These are phyloP conservation scores for Aspidapion aeneum DNA, from an alignment of 2,888 invertebrate species.

Conservation along the genomic window DNA sequence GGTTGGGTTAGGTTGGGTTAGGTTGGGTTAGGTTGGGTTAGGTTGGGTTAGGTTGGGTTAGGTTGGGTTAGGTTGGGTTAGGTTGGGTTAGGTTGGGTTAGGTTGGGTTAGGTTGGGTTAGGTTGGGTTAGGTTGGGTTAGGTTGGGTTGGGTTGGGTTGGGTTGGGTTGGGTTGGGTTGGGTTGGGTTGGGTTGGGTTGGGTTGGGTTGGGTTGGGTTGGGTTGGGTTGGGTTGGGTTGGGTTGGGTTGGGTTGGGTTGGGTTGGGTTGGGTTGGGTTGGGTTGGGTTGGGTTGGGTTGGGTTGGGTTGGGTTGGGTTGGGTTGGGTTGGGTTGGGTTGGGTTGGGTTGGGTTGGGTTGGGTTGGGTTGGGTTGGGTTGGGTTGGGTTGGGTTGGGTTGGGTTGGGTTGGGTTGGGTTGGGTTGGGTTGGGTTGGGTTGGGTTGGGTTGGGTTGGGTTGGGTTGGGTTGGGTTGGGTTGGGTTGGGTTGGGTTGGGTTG, in stretches of 20 bases:
- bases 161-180: constrained; percentile 9
- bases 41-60: no score
- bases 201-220: not conserved
- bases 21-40: no score
- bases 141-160: not conserved
- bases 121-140: constrained; percentile 2
- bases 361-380: constrained; percentile 15
- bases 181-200: constrained; percentile 9
- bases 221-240: constrained; percentile 9
- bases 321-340: constrained; percentile 13
- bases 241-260: constrained; percentile 14
- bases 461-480: constrained; percentile 16
- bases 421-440: constrained; percentile 12
- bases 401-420: constrained; percentile 16
- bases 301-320: constrained; percentile 13
- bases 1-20: no score
- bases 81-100: constrained; percentile 7
- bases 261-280: constrained; percentile 14
- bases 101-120: constrained; percentile 10
- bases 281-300: constrained; percentile 13
- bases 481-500: constrained; percentile 14
- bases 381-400: constrained; percentile 11
- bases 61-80: not conserved
- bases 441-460: constrained; percentile 22
- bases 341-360: constrained; percentile 7